Evolutionary conservation across 2,113 vertebrate species (phyloP).

Genomic region (Isichthys henryi): DNA sequence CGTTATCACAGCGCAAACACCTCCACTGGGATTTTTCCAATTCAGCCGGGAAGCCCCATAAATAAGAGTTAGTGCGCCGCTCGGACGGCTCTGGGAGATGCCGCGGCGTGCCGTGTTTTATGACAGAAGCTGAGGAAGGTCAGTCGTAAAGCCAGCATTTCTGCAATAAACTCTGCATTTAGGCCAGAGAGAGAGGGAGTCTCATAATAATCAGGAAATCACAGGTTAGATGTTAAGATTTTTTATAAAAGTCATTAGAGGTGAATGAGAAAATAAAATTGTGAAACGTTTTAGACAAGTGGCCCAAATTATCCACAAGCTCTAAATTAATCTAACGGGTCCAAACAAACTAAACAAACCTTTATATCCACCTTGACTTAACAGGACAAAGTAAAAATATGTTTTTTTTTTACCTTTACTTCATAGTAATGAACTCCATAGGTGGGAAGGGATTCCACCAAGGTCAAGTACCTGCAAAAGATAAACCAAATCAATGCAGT

Average conservation of each 20-base stretch:
- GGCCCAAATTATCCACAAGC: neutral
- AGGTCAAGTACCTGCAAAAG: slow-evolving; percentile 81
- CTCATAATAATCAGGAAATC: neutral
- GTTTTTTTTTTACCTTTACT: slow-evolving; percentile 78
- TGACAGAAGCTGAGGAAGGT: neutral
- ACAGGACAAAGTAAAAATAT: slow-evolving; percentile 3
- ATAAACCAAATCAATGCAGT: neutral
- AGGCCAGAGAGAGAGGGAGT: neutral
- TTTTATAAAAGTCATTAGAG: neutral
- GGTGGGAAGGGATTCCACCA: slow-evolving; percentile 87
- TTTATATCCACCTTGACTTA: neutral
- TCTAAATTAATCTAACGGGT: neutral
- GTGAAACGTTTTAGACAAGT: neutral
- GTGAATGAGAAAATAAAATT: neutral
- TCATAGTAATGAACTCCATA: slow-evolving; percentile 97
- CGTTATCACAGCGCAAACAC: slow-evolving; percentile 9
- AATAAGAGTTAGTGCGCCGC: neutral
- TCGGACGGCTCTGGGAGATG: neutral
- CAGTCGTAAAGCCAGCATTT: neutral
- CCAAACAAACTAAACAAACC: neutral
- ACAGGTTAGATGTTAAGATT: neutral
- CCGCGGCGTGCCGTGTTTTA: neutral
- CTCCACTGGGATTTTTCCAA: neutral
- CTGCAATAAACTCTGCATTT: neutral
- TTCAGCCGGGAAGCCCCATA: neutral